Conservation (phyloP, 2,888 invertebrate species). For the Rotaria magnacalcarata region DNA sequence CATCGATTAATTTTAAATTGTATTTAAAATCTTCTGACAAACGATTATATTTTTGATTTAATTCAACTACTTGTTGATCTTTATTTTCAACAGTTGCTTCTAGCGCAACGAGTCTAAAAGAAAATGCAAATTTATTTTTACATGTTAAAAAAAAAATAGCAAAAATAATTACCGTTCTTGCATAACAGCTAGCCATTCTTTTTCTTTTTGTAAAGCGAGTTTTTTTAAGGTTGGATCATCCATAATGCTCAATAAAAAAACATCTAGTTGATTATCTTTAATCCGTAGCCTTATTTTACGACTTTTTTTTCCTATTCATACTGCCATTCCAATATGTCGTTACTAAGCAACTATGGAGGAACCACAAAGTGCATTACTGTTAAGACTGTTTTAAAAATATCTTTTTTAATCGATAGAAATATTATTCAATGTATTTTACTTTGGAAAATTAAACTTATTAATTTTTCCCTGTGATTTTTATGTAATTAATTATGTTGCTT, state of each 20-base stretch:
- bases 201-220: slow-evolving; percentile 55
- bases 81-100: slow-evolving; percentile 52
- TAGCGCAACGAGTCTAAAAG: slow-evolving; percentile 51
- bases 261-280: not conserved
- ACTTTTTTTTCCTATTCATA: not conserved
- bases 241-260: not conserved
- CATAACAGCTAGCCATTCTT: slow-evolving; percentile 53
- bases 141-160: not conserved
- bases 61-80: slow-evolving; percentile 51
- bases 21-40: slow-evolving; percentile 59
- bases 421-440: not conserved
- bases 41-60: slow-evolving; percentile 52
- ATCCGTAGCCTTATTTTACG: not conserved
- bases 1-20: slow-evolving; percentile 55
- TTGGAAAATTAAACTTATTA: not conserved
- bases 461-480: not conserved
- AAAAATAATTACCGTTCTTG: slow-evolving; percentile 46
- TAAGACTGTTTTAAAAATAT: not conserved
- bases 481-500: not conserved
- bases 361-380: not conserved
- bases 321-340: not conserved
- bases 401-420: not conserved
- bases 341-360: not conserved
- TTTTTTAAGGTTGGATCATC: slow-evolving; percentile 49
- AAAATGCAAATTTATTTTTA: not conserved